These are phyloP conservation scores for Taenioides sp. DNA, from an alignment of 2,797 vertebrate genomes.

Conservation along the genomic window DNA sequence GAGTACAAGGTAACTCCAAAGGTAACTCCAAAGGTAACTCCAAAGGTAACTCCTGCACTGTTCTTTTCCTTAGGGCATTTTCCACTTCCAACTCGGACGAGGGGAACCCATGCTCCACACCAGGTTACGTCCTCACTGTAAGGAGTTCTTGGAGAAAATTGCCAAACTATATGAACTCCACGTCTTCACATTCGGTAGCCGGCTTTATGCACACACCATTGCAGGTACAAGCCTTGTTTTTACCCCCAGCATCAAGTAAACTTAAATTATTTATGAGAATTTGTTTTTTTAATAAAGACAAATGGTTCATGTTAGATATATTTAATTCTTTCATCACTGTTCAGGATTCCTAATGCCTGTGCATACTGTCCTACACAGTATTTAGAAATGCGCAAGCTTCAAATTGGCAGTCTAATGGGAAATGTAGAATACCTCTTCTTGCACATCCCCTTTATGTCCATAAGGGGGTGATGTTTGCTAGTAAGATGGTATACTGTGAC, in stretches of 20 bases:
- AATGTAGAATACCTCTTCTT: neutral
- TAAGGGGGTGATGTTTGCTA: constrained; percentile 56
- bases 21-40: neutral
- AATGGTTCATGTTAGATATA: no score
- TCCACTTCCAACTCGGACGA: constrained; percentile 95
- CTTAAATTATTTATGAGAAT: neutral
- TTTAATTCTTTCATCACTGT: neutral
- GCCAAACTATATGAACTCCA: constrained; percentile 95
- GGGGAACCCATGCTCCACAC: constrained; percentile 98
- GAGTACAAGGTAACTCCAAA: no score
- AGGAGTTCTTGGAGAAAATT: constrained; percentile 95
- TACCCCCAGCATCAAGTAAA: neutral
- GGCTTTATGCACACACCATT: constrained; percentile 96
- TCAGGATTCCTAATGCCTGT: neutral
- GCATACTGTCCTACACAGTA: neutral
- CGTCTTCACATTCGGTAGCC: constrained; percentile 97
- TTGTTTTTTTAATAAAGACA: neutral
- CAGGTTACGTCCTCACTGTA: constrained; percentile 95
- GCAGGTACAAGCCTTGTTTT: constrained; percentile 79
- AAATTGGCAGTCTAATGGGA: neutral
- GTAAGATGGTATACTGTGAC: neutral
- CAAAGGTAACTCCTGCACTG: neutral
- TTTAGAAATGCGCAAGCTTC: neutral
- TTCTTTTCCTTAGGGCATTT: constrained; percentile 84
- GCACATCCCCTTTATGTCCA: constrained; percentile 45